Base-by-base conservation (phyloP, 2,797 vertebrate species). In the Triplophysa bombifrons region DNA sequence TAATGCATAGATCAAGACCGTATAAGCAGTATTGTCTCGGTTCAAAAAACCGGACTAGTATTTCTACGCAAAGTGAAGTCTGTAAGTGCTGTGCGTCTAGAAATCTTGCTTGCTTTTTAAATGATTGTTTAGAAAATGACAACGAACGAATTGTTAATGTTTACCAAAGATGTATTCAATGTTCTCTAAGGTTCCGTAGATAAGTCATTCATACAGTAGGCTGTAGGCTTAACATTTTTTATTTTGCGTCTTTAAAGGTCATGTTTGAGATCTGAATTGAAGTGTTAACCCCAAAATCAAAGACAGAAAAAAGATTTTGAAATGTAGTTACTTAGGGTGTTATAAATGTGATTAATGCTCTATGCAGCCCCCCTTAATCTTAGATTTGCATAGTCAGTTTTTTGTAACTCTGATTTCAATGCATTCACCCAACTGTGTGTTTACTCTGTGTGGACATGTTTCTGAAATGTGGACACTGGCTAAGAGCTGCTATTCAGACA, bases 401-500 rank as follows among this genome's bases (percentile, higher is more conserved):
- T 3, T 48, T 60, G 16, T 27, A 5, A 27, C 38, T 53, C 9
- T 60, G 65, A 69, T 19, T 56, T 76, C 12, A 68, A 2, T 38
- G 25, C 3, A 16, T 58, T 27, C 16, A 22, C 61, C 58, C 2
- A 17, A 50, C 13, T 13, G 38, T 71, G 27, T 60, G 19, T 55
- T 61, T 50, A 20, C 67, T 30, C 10, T 30, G 6, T 61, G 12
- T 76, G 34, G 53, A 56, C 71, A 13, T 13, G 2, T 58, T n/a
- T n/a, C 41, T 56, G 44, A 41, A 16, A 11, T 68, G 10, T 70
- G 30, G 44, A 22, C 46, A 38, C 68, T 20, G 25, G 67, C 13
- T 56, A 68, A 68, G 19, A 61, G 44, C 19, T 60, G 27, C 34
- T 65, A 51, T 64, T 78, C 56, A 72, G 46, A 27, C 22, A n/a